Percentiles rank a stretch among this genome's conserved stretches.
phyloP scores from a whole-genome alignment of 2,797 vertebrate genomes.

The Peromyscus melanophrys region DNA sequence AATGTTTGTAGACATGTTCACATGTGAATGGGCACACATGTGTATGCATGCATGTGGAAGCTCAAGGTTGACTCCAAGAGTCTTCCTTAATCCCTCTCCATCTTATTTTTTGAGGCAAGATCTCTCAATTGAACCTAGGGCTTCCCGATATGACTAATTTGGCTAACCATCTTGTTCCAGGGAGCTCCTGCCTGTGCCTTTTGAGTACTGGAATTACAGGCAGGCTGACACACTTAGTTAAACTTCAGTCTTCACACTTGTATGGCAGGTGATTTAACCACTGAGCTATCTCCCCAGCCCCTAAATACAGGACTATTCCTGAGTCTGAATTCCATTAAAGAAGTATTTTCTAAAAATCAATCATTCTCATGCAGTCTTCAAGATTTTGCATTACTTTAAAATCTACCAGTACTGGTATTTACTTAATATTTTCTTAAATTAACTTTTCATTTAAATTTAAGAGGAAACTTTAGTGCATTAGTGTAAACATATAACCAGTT shows the following conservation, averaged over 20 bases:
- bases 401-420: slow-evolving; percentile 56
- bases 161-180: not conserved
- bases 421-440: slow-evolving; percentile 52
- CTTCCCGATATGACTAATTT: not conserved
- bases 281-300: not conserved
- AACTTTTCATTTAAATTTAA: slow-evolving; percentile 58
- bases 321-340: slow-evolving; percentile 57
- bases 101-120: not conserved
- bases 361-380: slow-evolving; percentile 18
- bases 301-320: slow-evolving; percentile 32
- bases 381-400: slow-evolving; percentile 60
- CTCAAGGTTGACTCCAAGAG: not conserved
- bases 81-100: not conserved
- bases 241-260: not conserved
- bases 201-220: too few relatives aligned
- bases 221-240: not conserved
- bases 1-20: not conserved
- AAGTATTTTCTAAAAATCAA: slow-evolving; percentile 43
- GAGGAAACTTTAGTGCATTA: slow-evolving; percentile 35
- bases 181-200: not conserved
- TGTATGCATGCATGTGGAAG: not conserved
- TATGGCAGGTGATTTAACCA: not conserved
- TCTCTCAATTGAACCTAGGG: not conserved
- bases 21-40: not conserved
- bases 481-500: slow-evolving; percentile 57